Percentiles rank a stretch among this genome's conserved stretches.
phyloP scores from a whole-genome alignment of 2,113 vertebrate genomes.

The Hippocampus comes region DNA sequence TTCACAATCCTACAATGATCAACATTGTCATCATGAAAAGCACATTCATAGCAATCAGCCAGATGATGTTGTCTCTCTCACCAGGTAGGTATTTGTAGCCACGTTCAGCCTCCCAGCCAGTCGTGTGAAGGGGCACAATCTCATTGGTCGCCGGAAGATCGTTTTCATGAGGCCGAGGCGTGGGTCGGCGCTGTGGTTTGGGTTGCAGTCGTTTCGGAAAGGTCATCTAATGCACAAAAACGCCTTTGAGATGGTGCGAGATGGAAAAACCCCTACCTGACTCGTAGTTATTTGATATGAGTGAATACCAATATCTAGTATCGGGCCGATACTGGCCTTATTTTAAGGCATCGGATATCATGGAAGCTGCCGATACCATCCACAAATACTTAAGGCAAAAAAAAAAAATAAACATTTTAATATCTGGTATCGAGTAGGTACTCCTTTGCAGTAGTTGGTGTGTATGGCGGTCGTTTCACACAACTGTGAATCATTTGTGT shows the following conservation, averaged over 20 bases:
- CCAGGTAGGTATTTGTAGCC: constrained; percentile 58
- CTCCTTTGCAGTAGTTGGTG: no score
- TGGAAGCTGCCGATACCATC: no score
- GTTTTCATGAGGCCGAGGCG: constrained; percentile 16
- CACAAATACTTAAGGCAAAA: no score
- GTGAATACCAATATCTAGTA: no score
- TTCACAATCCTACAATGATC: neutral
- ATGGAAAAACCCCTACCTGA: no score
- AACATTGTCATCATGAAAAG: neutral
- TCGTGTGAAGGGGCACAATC: constrained; percentile 32
- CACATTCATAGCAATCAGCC: neutral
- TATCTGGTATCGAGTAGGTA: no score
- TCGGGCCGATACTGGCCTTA: no score
- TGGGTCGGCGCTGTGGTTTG: constrained; percentile 21
- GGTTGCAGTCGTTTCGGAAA: constrained; percentile 20
- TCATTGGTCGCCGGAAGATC: constrained; percentile 35
- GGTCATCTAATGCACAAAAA: constrained; percentile 37
- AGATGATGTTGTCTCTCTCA: constrained; percentile 25
- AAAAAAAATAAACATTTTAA: no score
- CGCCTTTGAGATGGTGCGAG: constrained; percentile 1
- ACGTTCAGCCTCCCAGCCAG: constrained; percentile 45
- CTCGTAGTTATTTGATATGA: no score
- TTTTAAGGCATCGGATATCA: no score
- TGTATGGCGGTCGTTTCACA: no score
- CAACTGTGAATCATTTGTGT: no score